phyloP scores from a whole-genome alignment of 2,888 invertebrate species.

The Dryococelus australis region DNA sequence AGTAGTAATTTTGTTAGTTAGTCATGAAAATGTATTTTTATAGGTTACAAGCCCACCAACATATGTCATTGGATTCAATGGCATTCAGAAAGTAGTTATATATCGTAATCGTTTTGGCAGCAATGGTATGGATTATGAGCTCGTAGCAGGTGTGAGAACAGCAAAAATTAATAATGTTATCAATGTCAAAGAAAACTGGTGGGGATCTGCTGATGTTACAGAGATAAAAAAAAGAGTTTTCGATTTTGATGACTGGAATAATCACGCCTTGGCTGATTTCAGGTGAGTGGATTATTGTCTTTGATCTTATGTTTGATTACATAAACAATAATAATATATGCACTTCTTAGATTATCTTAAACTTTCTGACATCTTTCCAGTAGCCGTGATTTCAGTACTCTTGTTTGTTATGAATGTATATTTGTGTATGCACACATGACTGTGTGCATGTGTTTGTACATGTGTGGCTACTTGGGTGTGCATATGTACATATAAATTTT shows the following conservation, averaged over 20 bases:
- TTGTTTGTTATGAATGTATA: no score
- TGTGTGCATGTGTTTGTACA: no score
- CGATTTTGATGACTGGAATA: slow-evolving; percentile 99
- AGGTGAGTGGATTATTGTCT: slow-evolving; percentile 33
- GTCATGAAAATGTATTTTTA: neutral
- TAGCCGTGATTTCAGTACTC: no score
- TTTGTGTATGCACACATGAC: no score
- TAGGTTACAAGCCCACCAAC: slow-evolving; percentile 64
- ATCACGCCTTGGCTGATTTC: slow-evolving; percentile 91
- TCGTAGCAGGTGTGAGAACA: slow-evolving; percentile 86
- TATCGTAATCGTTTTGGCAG: slow-evolving; percentile 88
- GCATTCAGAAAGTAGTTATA: slow-evolving; percentile 92
- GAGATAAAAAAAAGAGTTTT: slow-evolving; percentile 86
- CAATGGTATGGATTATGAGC: slow-evolving; percentile 85
- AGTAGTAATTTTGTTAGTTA: no score
- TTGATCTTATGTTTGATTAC: neutral
- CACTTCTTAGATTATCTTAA: no score
- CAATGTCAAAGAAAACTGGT: slow-evolving; percentile 94
- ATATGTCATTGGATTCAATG: slow-evolving; percentile 89
- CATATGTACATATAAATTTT: no score
- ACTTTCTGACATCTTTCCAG: no score
- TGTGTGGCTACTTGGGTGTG: no score
- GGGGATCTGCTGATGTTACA: slow-evolving; percentile 82
- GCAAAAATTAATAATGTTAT: slow-evolving; percentile 86
- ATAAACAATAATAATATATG: no score